These are phyloP conservation scores for Microhierax caerulescens DNA, from an alignment of 2,797 vertebrate genomes.

Conservation along the genomic window DNA sequence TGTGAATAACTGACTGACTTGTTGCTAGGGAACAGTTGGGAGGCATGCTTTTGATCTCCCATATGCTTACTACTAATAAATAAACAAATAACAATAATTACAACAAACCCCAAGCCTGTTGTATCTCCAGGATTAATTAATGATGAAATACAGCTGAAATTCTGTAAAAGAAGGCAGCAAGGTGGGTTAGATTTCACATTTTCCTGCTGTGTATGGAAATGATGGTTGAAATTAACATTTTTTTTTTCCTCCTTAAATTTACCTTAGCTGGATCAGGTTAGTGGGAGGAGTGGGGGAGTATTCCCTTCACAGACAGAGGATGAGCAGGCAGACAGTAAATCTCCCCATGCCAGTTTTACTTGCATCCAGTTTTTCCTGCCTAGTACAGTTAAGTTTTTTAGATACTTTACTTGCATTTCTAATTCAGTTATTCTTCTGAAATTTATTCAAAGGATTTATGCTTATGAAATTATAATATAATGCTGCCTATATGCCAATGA, in stretches of 20 bases:
- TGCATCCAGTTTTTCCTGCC: conserved; percentile 54
- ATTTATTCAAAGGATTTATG: conserved; percentile 87
- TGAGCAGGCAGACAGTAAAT: conserved; percentile 31
- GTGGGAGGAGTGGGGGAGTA: conserved; percentile 44
- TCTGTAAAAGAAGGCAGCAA: conserved; percentile 49
- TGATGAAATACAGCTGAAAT: conserved; percentile 73
- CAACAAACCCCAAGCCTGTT: conserved; percentile 76
- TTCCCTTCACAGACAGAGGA: conserved; percentile 51
- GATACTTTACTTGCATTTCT: conserved; percentile 83
- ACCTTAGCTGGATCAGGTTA: conserved; percentile 56
- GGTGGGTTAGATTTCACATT: conserved; percentile 14
- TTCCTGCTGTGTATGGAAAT: background rate
- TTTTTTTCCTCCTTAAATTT: conserved; percentile 41
- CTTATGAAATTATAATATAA: conserved; percentile 87
- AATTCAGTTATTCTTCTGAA: conserved; percentile 85
- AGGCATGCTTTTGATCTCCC: conserved; percentile 72
- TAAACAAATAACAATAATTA: conserved; percentile 81
- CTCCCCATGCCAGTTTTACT: conserved; percentile 16
- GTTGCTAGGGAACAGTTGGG: conserved; percentile 74
- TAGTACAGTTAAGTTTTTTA: conserved; percentile 76
- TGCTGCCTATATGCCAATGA: conserved; percentile 83
- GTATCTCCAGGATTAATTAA: conserved; percentile 77
- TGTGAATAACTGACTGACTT: conserved; percentile 27
- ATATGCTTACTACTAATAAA: conserved; percentile 74
- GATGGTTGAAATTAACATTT: conserved; percentile 14